Percentiles rank a stretch among this genome's conserved stretches.
These are phyloP conservation scores for Halisarca cf. caerulea DNA, from an alignment of 37 sponge, comb jelly and placozoan species.

Conservation along the genomic window DNA sequence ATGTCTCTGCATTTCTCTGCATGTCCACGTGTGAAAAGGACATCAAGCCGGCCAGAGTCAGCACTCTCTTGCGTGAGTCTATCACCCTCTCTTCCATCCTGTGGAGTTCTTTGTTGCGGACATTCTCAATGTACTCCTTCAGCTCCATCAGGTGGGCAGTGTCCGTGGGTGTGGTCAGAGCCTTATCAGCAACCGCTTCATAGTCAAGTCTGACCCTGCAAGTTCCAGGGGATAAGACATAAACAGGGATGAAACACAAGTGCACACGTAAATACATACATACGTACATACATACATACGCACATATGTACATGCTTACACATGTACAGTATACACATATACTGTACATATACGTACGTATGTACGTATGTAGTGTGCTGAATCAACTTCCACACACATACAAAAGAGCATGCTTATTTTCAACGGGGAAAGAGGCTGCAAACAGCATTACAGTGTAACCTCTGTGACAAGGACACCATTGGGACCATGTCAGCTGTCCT, in stretches of 20 bases:
- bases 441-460: too few species aligned
- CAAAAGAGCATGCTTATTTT: too few species aligned
- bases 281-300: too few species aligned
- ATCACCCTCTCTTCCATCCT: slow-evolving; percentile 74
- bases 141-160: slow-evolving; percentile 93
- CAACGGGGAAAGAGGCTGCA: too few species aligned
- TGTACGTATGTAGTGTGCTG: slow-evolving; percentile 1
- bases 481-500: too few species aligned
- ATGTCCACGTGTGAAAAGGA: slow-evolving; percentile 85
- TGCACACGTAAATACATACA: background rate
- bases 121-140: slow-evolving; percentile 82
- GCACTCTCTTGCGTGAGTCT: slow-evolving; percentile 44
- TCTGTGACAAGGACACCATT: too few species aligned
- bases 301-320: too few species aligned
- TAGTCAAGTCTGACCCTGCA: slow-evolving; percentile 79
- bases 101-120: slow-evolving; percentile 46
- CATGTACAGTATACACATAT: too few species aligned
- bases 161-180: slow-evolving; percentile 85
- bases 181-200: slow-evolving; percentile 84
- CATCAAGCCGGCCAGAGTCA: slow-evolving; percentile 44
- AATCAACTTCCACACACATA: too few species aligned
- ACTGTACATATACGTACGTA: slow-evolving; percentile 15
- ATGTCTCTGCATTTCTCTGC: slow-evolving; percentile 82
- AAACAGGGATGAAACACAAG: background rate
- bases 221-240: too few species aligned